These are phyloP conservation scores for Denticeps clupeoides DNA, from an alignment of 2,797 vertebrate genomes.

Conservation along the genomic window DNA sequence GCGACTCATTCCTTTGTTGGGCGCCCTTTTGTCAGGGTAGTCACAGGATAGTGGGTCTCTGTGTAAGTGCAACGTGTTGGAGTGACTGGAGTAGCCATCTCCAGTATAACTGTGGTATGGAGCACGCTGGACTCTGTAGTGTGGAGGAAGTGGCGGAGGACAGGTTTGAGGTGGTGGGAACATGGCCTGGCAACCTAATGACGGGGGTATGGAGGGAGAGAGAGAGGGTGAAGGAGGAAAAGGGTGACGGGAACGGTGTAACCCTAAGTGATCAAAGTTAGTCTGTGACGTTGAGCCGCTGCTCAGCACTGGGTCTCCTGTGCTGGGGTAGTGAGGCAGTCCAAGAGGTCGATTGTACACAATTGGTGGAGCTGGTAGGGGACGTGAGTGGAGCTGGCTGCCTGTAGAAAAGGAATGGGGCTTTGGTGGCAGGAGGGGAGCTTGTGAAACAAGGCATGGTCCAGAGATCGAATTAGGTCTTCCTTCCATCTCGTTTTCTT, in stretches of 20 bases:
- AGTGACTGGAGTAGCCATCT: constrained; percentile 50
- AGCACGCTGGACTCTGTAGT: constrained; percentile 61
- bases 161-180: constrained; percentile 55
- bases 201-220: constrained; percentile 60
- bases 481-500: constrained; percentile 47
- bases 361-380: constrained; percentile 59
- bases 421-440: constrained; percentile 61
- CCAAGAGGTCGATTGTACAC: constrained; percentile 48
- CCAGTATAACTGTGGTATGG: constrained; percentile 39
- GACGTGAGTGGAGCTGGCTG: constrained; percentile 55
- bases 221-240: constrained; percentile 61
- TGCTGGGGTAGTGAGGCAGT: constrained; percentile 49
- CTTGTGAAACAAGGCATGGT: constrained; percentile 37
- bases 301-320: too few species aligned
- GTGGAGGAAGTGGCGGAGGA: constrained; percentile 61
- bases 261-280: constrained; percentile 66
- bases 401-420: constrained; percentile 62
- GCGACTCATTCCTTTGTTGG: constrained; percentile 32
- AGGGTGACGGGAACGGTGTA: constrained; percentile 63
- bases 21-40: constrained; percentile 34
- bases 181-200: constrained; percentile 47
- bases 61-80: constrained; percentile 42
- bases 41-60: constrained; percentile 64
- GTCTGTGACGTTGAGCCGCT: constrained; percentile 52
- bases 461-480: constrained; percentile 31